Evolutionary conservation across 2,888 invertebrate species (phyloP).

Genomic region (Mallateleia sp.): DNA sequence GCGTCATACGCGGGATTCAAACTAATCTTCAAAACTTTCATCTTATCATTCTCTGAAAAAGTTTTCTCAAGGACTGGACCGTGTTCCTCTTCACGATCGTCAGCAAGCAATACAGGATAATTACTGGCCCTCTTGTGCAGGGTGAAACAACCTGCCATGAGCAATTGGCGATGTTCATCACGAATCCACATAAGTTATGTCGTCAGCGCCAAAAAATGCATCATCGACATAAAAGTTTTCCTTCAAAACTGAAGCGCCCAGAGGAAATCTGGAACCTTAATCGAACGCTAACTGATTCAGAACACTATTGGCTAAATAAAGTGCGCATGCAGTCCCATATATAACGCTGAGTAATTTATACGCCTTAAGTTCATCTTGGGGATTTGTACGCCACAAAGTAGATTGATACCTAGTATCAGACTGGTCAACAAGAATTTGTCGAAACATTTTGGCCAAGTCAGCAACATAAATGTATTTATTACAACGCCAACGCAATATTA

Average conservation of each 20-base stretch:
- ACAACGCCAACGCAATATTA: neutral
- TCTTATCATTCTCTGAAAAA: neutral
- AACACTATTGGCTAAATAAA: too few species aligned
- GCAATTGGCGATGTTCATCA: neutral
- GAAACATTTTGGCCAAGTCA: too few species aligned
- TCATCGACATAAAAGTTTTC: too few species aligned
- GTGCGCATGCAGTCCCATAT: too few species aligned
- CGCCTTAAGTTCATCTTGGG: neutral
- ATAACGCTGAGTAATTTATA: neutral
- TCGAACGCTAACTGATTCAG: too few species aligned
- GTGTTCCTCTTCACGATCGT: neutral
- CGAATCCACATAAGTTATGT: neutral
- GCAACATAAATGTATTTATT: neutral
- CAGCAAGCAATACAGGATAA: neutral
- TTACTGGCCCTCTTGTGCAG: slow-evolving; percentile 11
- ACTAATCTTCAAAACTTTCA: neutral
- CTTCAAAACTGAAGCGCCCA: too few species aligned
- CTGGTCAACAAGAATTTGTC: neutral
- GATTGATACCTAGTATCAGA: neutral
- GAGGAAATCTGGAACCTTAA: too few species aligned
- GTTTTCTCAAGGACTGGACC: too few species aligned
- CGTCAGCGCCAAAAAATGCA: too few species aligned
- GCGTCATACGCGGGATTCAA: neutral
- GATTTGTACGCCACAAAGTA: neutral
- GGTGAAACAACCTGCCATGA: neutral